phyloP scores from a whole-genome alignment of 2,888 invertebrate species.

The Laothoe populi region DNA sequence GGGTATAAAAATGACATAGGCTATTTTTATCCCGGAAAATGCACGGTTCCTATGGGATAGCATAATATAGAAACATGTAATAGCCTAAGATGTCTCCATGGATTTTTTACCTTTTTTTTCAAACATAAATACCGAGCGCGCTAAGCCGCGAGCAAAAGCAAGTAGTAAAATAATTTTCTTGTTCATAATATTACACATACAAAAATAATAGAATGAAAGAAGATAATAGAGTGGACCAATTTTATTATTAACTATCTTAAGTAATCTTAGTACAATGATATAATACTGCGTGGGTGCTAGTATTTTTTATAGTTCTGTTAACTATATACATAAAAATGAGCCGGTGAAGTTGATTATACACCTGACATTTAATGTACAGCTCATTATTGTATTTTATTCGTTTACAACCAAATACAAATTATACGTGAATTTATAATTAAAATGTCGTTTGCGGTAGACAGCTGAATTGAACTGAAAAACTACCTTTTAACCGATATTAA shows the following conservation, averaged over 20 bases:
- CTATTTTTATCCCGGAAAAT: too few species aligned
- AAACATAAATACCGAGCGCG: too few species aligned
- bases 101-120: too few species aligned
- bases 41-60: too few species aligned
- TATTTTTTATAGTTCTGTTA: not conserved
- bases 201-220: not conserved
- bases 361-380: not conserved
- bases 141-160: too few species aligned
- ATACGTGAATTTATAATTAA: not conserved
- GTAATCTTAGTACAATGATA: slow-evolving; percentile 6
- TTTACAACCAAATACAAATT: not conserved
- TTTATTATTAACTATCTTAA: not conserved
- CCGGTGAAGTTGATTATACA: not conserved
- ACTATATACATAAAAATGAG: not conserved
- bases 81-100: too few species aligned
- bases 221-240: not conserved
- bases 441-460: not conserved
- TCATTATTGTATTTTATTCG: not conserved
- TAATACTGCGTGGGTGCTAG: not conserved
- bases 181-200: not conserved
- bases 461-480: not conserved
- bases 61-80: too few species aligned
- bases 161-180: slow-evolving; percentile 19
- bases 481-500: slow-evolving; percentile 2
- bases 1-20: too few species aligned